phyloP scores from a whole-genome alignment of 2,797 vertebrate species.

The Labeo calbasu region DNA sequence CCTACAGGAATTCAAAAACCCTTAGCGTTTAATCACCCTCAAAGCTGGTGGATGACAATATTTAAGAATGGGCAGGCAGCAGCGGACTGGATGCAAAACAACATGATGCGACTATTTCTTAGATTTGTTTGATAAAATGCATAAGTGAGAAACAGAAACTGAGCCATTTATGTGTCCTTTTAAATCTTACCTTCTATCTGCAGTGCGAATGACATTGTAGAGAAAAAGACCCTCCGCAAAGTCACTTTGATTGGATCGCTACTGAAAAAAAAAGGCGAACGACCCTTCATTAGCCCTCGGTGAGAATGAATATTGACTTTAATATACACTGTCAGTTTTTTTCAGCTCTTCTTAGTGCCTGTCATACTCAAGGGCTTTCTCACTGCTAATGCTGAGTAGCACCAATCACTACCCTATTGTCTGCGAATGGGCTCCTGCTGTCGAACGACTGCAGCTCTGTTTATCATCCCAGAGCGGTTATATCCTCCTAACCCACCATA shows the following conservation, averaged over 20 bases:
- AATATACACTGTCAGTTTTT: constrained; percentile 49
- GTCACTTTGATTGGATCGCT: constrained; percentile 57
- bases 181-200: constrained; percentile 12
- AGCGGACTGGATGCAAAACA: neutral
- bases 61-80: constrained; percentile 50
- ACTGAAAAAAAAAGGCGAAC: constrained; percentile 22
- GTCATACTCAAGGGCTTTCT: constrained; percentile 51
- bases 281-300: constrained; percentile 56
- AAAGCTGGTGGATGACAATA: constrained; percentile 47
- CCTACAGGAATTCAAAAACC: constrained; percentile 61
- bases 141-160: neutral
- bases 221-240: constrained; percentile 43
- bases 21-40: constrained; percentile 59
- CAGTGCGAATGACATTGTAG: constrained; percentile 39
- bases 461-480: constrained; percentile 38
- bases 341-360: constrained; percentile 39
- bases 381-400: constrained; percentile 40
- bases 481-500: constrained; percentile 15
- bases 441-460: constrained; percentile 26
- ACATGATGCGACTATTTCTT: neutral
- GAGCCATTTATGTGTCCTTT: constrained; percentile 9
- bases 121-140: constrained; percentile 22
- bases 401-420: constrained; percentile 52
- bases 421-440: constrained; percentile 13
- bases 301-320: constrained; percentile 61